Base-by-base conservation (phyloP, 2,797 vertebrate species). In the Esox lucius region DNA sequence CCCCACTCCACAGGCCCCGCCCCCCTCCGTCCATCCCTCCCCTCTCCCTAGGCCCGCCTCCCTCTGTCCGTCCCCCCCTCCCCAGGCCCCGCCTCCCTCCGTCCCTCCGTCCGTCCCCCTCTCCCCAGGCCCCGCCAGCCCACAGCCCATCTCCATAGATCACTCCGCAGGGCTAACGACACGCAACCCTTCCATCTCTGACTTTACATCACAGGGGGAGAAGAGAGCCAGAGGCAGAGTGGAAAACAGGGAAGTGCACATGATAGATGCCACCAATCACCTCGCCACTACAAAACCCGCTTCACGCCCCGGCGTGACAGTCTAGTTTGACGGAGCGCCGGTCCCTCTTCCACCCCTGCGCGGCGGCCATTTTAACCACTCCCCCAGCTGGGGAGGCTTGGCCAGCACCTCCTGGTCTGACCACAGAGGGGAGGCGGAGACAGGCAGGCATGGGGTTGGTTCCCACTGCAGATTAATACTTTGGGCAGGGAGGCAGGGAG, bases 101-200 rank as follows among this genome's bases (percentile, higher is more conserved):
- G 17, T 6, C 51, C 2, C 17, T n/a, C n/a, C n/a, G n/a, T 42
- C 31, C 74, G n/a, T n/a, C 68, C 42, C 49, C 76, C 69, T 78
- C 70, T 72, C 64, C 75, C 51, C 51, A 19, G 6, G 6, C 56
- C 51, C 16, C 2, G 51, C 19, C 51, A 56, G 16, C 51, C 17
- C 19, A 6, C 17, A 56, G 51, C 51, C 5, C 5, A n/a, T 56
- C 51, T 80, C 88, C 88, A 90, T 89, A 85, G 84, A 91, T 91
- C 91, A 90, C 85, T 90, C 90, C 81, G 79, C 53, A 35, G 51
- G 39, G 65, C 82, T 82, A 76, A 79, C 78, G 80, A 74, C 56
- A 79, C 53, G 56, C 71, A 68, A 85, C 78, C 88, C 84, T 86
- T 17, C 49, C 49, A 51, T 51, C 49, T 15, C 13, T 51, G 13